Base-by-base conservation (phyloP, 2,797 vertebrate genomes). In the Anableps anableps region DNA sequence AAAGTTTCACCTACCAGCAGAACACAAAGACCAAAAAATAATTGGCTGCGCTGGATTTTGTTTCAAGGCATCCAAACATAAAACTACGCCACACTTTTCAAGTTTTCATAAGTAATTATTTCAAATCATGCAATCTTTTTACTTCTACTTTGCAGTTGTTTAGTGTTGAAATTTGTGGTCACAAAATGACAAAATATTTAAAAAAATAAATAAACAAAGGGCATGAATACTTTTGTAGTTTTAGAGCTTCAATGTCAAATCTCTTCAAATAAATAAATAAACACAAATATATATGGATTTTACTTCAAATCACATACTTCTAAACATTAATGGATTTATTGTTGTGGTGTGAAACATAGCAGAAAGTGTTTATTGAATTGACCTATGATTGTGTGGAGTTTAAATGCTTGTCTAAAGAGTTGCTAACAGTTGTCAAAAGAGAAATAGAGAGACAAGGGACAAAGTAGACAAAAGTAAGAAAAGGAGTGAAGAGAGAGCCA, bases 371-470 rank as follows among this genome's bases (percentile, higher is more conserved):
- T 75, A 76, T 76, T 80, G 77, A 83, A 76, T 76, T 80, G 77
- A 83, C 80, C 72, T 45, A 62, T 26, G 14, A 51, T 8, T 53
- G 76, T 83, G 60, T 72, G 34, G n/a, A 76, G 55, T 38, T 68
- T 90, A 83, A 87, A 83, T 74, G 62, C 29, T 62, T 72, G 74
- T 77, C 75, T 73, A 81, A 85, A 85, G 34, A 77, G 47, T 29
- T 66, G 51, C 76, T 74, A 77, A 9, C 66, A 62, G 55, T 74
- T 60, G 50, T 45, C 38, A n/a, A 60, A 77, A 78, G 71, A 64
- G 71, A 77, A 72, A 72, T 11, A 4, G 23, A 74, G 74, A n/a
- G 11, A 74, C 41, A 60, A 41, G 14, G 14, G 26, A 41, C 34
- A 7, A 74, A 72, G 19, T 43, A 81, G 47, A 74, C 72, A 85